Evolutionary conservation across 2,888 invertebrate genomes (phyloP).

Genomic region (Lycaena phlaeas): DNA sequence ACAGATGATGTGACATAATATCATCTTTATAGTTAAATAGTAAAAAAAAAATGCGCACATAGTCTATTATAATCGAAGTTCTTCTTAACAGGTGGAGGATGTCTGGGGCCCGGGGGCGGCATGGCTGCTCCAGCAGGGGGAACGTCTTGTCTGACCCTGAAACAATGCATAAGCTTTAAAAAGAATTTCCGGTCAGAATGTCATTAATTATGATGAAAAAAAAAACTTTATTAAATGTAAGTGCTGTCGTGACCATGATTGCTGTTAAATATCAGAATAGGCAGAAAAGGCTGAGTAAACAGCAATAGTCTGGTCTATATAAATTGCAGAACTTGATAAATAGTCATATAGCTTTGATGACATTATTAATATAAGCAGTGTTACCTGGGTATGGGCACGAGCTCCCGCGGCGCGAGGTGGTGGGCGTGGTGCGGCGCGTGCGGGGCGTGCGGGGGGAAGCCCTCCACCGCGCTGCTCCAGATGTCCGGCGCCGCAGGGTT

Average conservation of each 20-base stretch:
- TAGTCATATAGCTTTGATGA: neutral
- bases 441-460: constrained; percentile 25
- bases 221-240: too few species aligned
- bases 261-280: too few species aligned
- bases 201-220: too few species aligned
- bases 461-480: constrained; percentile 40
- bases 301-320: too few species aligned
- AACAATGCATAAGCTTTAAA: neutral
- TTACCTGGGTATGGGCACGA: constrained; percentile 80
- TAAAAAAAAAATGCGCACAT: too few species aligned
- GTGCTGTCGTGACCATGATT: too few species aligned
- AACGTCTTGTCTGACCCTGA: constrained; percentile 35
- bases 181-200: too few species aligned
- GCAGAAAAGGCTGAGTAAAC: too few species aligned
- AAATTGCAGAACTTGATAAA: too few species aligned
- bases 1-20: too few species aligned
- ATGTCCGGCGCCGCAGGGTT: constrained; percentile 89
- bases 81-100: constrained; percentile 55
- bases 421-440: constrained; percentile 24
- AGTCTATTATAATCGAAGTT: constrained; percentile 85
- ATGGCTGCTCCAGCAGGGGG: constrained; percentile 24
- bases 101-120: constrained; percentile 29
- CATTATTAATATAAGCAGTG: too few species aligned
- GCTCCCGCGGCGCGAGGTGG: constrained; percentile 35
- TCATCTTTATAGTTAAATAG: too few species aligned